Base-by-base conservation (phyloP, 1,140 invertebrate genomes). In the Chironomus tepperi region DNA sequence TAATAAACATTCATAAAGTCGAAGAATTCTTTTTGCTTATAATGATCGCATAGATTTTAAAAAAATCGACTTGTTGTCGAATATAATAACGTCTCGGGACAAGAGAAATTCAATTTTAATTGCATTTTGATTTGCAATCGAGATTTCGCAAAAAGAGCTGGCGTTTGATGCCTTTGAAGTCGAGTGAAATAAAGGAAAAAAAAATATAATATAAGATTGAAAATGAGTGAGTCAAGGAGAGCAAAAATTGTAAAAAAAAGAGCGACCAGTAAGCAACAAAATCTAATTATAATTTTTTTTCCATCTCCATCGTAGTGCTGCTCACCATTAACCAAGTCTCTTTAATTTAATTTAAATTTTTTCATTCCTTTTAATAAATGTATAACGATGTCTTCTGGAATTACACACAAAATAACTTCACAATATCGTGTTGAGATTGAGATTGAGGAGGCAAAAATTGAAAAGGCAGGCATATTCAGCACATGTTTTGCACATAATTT, bases 401-500 rank as follows among this genome's bases (percentile, higher is more conserved):
- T 57, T 57, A 57, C 47, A 57, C 10, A 57, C 47, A 57, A 57
- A 57, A 34, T 57, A 57, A 57, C 47, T 57, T n/a, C 65, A 70
- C 65, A 70, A 34, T n/a, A 57, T 57, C 8, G n/a, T 57, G 47
- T 57, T 15, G 12, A 57, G 12, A 15, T 57, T 16, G 19, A 18
- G 18, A 70, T 34, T 34, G 65, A 70, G 65, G 15, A 18, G 16
- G n/a, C 16, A 9, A 19, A 21, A 2, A 18, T 70, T 21, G 65
- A 70, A 19, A 16, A 70, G 16, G 47, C 10, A 18, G 19, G 19
- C 18, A 70, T 10, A 70, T 70, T 18, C 65, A 18, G 65, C 65
- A 70, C 18, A 70, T 70, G 65, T 70, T 70, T 70, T 70, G 65
- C 65, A 70, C 65, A 70, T 70, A 70, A 70, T 70, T 70, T 70